Conservation (phyloP, 2,113 vertebrate species). For the Tachuris rubrigastra region DNA sequence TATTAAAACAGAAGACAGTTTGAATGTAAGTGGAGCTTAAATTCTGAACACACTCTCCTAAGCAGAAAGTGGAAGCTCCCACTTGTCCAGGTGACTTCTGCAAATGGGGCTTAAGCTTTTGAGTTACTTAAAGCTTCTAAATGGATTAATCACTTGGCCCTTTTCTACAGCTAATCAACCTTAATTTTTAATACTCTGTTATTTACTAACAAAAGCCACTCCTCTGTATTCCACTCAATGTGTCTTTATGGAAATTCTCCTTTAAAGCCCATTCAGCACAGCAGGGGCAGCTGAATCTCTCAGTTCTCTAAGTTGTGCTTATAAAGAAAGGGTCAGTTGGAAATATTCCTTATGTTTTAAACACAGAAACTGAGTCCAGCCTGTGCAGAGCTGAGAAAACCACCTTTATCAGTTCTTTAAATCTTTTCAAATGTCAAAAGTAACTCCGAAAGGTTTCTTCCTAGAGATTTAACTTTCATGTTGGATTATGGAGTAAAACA, state of each 20-base stretch:
- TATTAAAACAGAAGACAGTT: background rate
- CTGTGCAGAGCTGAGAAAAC: background rate
- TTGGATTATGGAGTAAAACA: background rate
- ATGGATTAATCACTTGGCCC: background rate
- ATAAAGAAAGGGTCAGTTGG: background rate
- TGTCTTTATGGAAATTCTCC: background rate
- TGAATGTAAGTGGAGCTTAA: background rate
- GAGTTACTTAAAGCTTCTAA: slow-evolving; percentile 16
- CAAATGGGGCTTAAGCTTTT: background rate
- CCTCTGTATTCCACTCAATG: background rate
- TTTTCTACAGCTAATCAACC: background rate
- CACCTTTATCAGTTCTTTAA: background rate
- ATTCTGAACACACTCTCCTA: background rate
- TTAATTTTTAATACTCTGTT: background rate
- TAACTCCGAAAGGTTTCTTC: background rate
- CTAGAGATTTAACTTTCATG: background rate
- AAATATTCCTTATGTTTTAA: background rate
- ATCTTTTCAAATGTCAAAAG: background rate
- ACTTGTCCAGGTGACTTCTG: background rate
- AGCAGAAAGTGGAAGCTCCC: background rate
- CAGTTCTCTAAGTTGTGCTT: background rate
- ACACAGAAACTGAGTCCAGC: background rate
- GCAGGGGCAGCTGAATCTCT: background rate
- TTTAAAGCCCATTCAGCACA: background rate
- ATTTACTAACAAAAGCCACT: background rate